These are phyloP conservation scores for Phylloscopus trochilus DNA, from an alignment of 2,113 vertebrate genomes.

Conservation along the genomic window DNA sequence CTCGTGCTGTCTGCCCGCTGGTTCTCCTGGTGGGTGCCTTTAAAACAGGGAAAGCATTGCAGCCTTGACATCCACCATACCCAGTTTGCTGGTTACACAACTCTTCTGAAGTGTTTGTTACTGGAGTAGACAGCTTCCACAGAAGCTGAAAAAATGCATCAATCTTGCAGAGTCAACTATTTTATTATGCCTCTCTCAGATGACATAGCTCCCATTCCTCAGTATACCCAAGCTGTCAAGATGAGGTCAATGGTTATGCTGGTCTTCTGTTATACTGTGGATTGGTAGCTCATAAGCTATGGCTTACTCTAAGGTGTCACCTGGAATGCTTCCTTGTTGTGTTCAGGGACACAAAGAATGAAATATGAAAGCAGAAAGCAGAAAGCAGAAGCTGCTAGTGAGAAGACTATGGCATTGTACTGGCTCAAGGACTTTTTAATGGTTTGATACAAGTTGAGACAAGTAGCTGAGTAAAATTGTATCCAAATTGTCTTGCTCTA, in stretches of 20 bases:
- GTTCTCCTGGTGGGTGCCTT: neutral
- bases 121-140: neutral
- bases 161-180: neutral
- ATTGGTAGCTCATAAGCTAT: neutral
- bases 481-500: neutral
- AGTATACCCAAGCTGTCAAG: neutral
- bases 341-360: neutral
- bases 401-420: neutral
- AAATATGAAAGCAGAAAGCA: neutral
- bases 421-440: neutral
- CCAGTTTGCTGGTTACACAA: neutral
- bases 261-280: neutral
- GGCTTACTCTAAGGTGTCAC: neutral
- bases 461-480: neutral
- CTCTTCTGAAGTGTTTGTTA: neutral
- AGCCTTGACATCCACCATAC: neutral
- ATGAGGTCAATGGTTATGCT: neutral
- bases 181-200: neutral
- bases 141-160: neutral
- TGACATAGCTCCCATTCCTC: neutral
- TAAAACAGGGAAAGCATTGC: neutral
- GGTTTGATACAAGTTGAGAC: neutral
- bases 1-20: fast-evolving
- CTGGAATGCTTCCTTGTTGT: neutral
- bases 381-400: neutral